These are phyloP conservation scores for Poicephalus meyeri DNA, from an alignment of 2,113 vertebrate species.

Conservation along the genomic window DNA sequence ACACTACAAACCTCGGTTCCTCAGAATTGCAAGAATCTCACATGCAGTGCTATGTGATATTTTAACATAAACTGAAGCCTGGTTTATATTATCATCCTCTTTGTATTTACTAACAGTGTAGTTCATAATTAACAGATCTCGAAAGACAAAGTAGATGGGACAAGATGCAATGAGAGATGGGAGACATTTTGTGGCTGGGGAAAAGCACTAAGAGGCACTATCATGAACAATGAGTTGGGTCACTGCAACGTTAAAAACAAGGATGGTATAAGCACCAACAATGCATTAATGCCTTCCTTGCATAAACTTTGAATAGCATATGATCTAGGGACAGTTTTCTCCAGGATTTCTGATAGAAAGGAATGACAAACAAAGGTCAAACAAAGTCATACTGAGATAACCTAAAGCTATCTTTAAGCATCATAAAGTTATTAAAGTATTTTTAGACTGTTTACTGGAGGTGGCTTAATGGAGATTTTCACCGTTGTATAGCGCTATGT, in stretches of 20 bases:
- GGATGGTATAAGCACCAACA: background rate
- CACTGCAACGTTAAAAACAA: background rate
- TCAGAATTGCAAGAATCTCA: background rate
- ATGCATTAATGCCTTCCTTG: background rate
- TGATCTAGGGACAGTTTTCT: background rate
- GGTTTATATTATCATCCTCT: background rate
- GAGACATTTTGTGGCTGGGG: background rate
- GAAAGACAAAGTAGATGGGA: background rate
- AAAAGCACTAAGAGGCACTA: background rate
- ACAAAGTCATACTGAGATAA: background rate
- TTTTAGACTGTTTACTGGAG: background rate
- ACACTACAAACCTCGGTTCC: rapidly evolving
- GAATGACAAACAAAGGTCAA: background rate
- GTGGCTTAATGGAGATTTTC: background rate
- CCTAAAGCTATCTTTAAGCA: background rate
- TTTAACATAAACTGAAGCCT: background rate
- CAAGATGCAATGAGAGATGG: background rate
- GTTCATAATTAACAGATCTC: background rate
- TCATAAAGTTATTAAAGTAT: background rate
- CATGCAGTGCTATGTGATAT: background rate
- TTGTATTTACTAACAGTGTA: background rate
- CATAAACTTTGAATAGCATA: background rate
- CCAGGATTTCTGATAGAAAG: background rate
- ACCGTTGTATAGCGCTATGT: background rate
- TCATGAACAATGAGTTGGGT: background rate